Evolutionary conservation across 1,140 invertebrate genomes (phyloP).

Genomic region (Euura lappo): DNA sequence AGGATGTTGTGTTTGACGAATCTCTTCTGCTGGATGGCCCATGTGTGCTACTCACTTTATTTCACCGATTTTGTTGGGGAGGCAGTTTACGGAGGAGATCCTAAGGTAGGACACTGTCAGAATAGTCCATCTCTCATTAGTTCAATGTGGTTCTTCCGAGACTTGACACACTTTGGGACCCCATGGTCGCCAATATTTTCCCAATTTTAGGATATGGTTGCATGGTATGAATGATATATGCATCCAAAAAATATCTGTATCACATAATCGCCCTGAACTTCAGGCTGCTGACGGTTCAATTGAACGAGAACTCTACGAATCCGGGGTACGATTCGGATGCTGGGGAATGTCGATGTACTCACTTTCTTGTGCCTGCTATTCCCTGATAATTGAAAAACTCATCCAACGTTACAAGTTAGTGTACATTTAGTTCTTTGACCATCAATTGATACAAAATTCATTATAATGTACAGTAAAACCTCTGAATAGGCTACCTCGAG

Average conservation of each 20-base stretch:
- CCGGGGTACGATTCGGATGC: slow-evolving; percentile 92
- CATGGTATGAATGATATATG: too few relatives aligned
- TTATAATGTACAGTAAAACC: too few relatives aligned
- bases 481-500: too few relatives aligned
- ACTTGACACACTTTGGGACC: too few relatives aligned
- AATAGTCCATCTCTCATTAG: background rate
- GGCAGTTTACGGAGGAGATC: slow-evolving; percentile 92
- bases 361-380: slow-evolving; percentile 91
- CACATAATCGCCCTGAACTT: slow-evolving; percentile 35
- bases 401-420: slow-evolving; percentile 82
- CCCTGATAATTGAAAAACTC: slow-evolving; percentile 85
- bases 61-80: slow-evolving; percentile 98
- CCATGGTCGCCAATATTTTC: too few relatives aligned
- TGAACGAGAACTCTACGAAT: slow-evolving; percentile 77
- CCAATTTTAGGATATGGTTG: too few relatives aligned
- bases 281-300: slow-evolving; percentile 72
- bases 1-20: slow-evolving; percentile 91
- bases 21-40: slow-evolving; percentile 97
- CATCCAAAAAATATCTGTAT: too few relatives aligned
- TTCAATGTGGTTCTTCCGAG: too few relatives aligned
- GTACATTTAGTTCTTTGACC: background rate
- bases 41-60: slow-evolving; percentile 95
- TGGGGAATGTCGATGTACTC: slow-evolving; percentile 98
- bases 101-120: slow-evolving; percentile 66
- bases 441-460: background rate